phyloP scores from a whole-genome alignment of 2,113 vertebrate species.

The Halichoeres trimaculatus region DNA sequence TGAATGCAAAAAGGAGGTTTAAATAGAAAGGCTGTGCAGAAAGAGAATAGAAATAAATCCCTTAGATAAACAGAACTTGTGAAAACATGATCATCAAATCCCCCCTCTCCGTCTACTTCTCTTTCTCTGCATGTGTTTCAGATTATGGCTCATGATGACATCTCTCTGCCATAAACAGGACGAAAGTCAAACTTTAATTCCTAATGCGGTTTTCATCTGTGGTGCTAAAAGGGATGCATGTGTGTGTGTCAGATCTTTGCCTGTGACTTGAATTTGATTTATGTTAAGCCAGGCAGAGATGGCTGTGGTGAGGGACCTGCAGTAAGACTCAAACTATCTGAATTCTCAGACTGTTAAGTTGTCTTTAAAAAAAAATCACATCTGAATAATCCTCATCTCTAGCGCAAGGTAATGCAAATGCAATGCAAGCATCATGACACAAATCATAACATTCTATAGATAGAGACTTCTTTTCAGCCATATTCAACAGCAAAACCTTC shows the following conservation, averaged over 20 bases:
- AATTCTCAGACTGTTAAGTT: too few relatives aligned
- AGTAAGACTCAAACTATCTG: neutral
- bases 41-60: neutral
- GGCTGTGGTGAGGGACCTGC: slow-evolving; percentile 12
- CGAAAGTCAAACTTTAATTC: slow-evolving; percentile 57
- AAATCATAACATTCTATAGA: neutral
- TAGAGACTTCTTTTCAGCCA: too few relatives aligned
- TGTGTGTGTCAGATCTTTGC: slow-evolving; percentile 9
- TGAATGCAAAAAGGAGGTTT: neutral
- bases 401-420: neutral
- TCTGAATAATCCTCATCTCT: too few relatives aligned
- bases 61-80: slow-evolving; percentile 23
- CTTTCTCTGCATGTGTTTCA: slow-evolving; percentile 57
- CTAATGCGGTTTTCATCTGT: slow-evolving; percentile 44
- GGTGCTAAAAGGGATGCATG: slow-evolving; percentile 15
- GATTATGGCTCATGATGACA: slow-evolving; percentile 57
- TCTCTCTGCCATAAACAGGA: slow-evolving; percentile 58
- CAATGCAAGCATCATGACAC: neutral
- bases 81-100: slow-evolving; percentile 26
- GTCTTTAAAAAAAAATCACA: too few relatives aligned
- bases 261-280: slow-evolving; percentile 25
- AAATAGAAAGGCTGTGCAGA: neutral
- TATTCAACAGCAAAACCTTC: too few relatives aligned
- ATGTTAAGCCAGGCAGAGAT: slow-evolving; percentile 38
- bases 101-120: slow-evolving; percentile 7